These are phyloP conservation scores for Carettochelys insculpta DNA, from an alignment of 2,113 vertebrate species.

Conservation along the genomic window DNA sequence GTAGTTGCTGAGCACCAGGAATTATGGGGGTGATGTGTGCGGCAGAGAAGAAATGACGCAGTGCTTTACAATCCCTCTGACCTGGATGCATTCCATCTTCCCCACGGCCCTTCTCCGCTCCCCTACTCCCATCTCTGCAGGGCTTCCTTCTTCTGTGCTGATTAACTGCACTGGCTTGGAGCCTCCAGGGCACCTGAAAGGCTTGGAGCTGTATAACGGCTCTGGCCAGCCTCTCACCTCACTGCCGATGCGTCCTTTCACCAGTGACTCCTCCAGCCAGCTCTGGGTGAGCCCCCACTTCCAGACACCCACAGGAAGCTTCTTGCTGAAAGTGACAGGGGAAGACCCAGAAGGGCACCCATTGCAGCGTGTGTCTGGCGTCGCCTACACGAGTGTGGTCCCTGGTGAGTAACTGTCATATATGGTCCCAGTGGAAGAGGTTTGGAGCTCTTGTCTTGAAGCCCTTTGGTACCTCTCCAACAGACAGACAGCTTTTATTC, in stretches of 20 bases:
- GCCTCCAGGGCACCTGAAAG: slow-evolving; percentile 81
- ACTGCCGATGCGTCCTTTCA: slow-evolving; percentile 70
- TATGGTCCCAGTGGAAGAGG: neutral
- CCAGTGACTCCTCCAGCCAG: slow-evolving; percentile 76
- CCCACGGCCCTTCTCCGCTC: fast-evolving
- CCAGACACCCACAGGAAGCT: slow-evolving; percentile 83
- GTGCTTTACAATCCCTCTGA: neutral
- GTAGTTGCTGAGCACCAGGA: neutral
- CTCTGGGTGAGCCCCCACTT: slow-evolving; percentile 87
- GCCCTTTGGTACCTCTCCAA: neutral
- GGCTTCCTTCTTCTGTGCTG: slow-evolving; percentile 86
- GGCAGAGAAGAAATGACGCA: neutral
- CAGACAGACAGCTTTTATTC: neutral
- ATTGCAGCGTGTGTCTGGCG: slow-evolving; percentile 91
- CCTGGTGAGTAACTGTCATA: slow-evolving; percentile 75
- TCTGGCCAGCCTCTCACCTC: slow-evolving; percentile 83
- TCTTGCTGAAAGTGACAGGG: slow-evolving; percentile 89
- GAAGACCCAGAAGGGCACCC: slow-evolving; percentile 83
- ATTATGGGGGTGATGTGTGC: neutral
- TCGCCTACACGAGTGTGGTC: slow-evolving; percentile 90
- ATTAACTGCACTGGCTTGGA: slow-evolving; percentile 87
- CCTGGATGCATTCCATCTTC: fast-evolving
- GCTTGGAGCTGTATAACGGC: slow-evolving; percentile 82
- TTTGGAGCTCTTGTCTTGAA: neutral
- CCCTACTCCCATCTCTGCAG: slow-evolving; percentile 65